Evolutionary conservation across 1,140 invertebrate species (phyloP).

Genomic region (Brachionus calyciflorus): DNA sequence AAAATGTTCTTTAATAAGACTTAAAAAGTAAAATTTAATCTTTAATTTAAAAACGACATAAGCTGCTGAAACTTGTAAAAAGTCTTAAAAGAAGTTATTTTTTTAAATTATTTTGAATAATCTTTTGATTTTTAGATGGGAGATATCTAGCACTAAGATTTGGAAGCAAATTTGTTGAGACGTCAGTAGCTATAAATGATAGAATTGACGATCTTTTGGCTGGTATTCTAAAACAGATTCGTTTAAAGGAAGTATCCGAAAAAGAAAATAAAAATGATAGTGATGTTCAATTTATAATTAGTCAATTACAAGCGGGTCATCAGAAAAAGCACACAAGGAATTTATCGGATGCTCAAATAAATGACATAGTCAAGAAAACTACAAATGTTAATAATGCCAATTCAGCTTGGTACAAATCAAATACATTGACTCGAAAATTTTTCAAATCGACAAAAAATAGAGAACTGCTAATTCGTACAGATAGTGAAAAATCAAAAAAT

Average conservation of each 20-base stretch:
- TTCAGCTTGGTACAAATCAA: constrained; percentile 26
- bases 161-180: constrained; percentile 46
- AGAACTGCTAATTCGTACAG: neutral
- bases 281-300: neutral
- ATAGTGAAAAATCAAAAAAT: constrained; percentile 34
- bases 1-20: too few species aligned
- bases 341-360: constrained; percentile 22
- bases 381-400: neutral
- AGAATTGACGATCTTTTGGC: constrained; percentile 46
- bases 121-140: neutral
- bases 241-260: constrained; percentile 21
- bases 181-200: constrained; percentile 46
- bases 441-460: neutral
- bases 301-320: neutral
- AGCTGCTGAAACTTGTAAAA: too few species aligned
- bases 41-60: too few species aligned
- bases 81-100: too few species aligned
- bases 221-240: constrained; percentile 43
- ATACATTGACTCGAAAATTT: constrained; percentile 11
- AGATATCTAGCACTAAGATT: neutral
- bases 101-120: neutral
- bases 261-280: constrained; percentile 4
- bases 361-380: constrained; percentile 4
- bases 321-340: constrained; percentile 13
- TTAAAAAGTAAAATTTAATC: too few species aligned